These are phyloP conservation scores for Botia kubotai DNA, from an alignment of 2,797 vertebrate species.

Conservation along the genomic window DNA sequence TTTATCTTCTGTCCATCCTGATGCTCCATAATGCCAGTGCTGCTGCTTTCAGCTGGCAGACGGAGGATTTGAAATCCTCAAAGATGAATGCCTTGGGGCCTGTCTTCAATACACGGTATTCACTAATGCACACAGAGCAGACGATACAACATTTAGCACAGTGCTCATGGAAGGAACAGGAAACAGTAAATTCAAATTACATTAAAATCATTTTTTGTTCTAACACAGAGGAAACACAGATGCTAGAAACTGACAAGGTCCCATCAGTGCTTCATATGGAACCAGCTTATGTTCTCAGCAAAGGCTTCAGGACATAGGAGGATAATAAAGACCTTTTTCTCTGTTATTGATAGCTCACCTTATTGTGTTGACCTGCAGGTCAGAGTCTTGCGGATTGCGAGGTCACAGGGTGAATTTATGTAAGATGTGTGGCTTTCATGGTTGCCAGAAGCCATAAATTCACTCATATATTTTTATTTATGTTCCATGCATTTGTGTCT, in stretches of 20 bases:
- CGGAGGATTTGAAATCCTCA: conserved; percentile 51
- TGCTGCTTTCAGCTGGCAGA: conserved; percentile 46
- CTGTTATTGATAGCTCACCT: too few species aligned
- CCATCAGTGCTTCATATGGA: not conserved
- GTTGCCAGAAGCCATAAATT: not conserved
- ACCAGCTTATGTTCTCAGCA: too few species aligned
- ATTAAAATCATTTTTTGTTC: conserved; percentile 26
- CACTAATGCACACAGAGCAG: conserved; percentile 42
- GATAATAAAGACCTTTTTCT: too few species aligned
- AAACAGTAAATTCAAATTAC: conserved; percentile 50
- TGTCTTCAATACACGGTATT: conserved; percentile 36
- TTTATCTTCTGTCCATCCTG: conserved; percentile 49
- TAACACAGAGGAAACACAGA: conserved; percentile 24
- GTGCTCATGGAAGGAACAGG: not conserved
- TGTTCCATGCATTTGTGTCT: not conserved
- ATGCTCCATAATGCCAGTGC: conserved; percentile 25
- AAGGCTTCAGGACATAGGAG: not conserved
- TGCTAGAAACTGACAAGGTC: conserved; percentile 9
- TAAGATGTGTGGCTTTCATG: too few species aligned
- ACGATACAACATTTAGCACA: conserved; percentile 14
- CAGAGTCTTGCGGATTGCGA: too few species aligned
- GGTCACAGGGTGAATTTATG: too few species aligned
- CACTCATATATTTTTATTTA: not conserved
- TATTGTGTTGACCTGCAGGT: too few species aligned
- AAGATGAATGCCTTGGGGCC: conserved; percentile 27